These are phyloP conservation scores for Balearica regulorum DNA, from an alignment of 2,797 vertebrate species.

Conservation along the genomic window DNA sequence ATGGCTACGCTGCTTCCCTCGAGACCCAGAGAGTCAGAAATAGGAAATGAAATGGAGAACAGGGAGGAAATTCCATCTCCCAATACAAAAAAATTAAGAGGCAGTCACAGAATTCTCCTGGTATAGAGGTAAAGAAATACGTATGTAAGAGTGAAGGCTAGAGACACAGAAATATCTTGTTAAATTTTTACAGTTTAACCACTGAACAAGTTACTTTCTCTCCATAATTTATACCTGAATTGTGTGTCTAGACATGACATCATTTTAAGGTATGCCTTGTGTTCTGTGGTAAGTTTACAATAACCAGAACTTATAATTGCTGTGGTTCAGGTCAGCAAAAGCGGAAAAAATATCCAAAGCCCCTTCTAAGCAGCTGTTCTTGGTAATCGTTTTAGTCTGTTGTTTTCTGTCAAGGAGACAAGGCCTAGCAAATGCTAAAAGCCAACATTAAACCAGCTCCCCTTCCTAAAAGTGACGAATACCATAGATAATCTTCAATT, in stretches of 20 bases:
- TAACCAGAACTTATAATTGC: conserved; percentile 72
- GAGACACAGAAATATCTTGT: conserved; percentile 70
- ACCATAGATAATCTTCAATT: conserved; percentile 35
- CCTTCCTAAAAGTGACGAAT: conserved; percentile 21
- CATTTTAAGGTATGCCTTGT: conserved; percentile 74
- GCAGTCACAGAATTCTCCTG: conserved; percentile 52
- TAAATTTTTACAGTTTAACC: conserved; percentile 76
- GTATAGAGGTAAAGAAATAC: conserved; percentile 47
- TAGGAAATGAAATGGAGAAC: conserved; percentile 61
- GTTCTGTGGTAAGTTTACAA: conserved; percentile 72
- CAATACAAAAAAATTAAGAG: conserved; percentile 54
- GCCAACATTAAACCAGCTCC: conserved; percentile 22
- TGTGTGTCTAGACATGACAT: conserved; percentile 80
- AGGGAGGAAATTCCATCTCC: conserved; percentile 48
- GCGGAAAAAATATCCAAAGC: conserved; percentile 47
- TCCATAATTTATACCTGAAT: conserved; percentile 78
- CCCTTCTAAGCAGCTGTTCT: conserved; percentile 58
- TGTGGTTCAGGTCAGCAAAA: conserved; percentile 62
- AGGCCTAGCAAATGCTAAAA: conserved; percentile 44
- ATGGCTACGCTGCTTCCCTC: background rate
- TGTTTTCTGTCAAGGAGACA: conserved; percentile 68
- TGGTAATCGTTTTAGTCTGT: conserved; percentile 39
- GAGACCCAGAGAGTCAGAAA: background rate
- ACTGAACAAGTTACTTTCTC: conserved; percentile 72
- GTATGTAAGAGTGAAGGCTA: conserved; percentile 37